These are phyloP conservation scores for Meleagris gallopavo DNA, from an alignment of 2,113 vertebrate genomes.

Conservation along the genomic window DNA sequence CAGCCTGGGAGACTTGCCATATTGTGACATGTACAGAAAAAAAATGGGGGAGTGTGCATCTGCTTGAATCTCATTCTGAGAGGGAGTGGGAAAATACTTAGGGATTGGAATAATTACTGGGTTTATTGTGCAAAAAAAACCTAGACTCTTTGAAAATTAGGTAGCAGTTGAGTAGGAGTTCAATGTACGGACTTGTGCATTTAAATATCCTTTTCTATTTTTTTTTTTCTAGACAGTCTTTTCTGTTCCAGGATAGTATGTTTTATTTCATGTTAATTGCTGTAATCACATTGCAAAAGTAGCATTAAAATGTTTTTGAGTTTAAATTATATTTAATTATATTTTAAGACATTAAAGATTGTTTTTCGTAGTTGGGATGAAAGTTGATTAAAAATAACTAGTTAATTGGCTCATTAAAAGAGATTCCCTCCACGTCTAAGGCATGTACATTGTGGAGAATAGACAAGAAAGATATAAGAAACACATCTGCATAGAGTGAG, in stretches of 20 bases:
- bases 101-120: background rate
- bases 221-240: background rate
- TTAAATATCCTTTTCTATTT: background rate
- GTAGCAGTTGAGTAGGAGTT: background rate
- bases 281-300: background rate
- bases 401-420: conserved; percentile 44
- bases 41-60: fast-evolving
- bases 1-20: background rate
- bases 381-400: background rate
- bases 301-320: background rate
- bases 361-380: background rate
- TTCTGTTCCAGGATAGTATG: background rate
- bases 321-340: background rate
- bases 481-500: background rate
- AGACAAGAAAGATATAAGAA: background rate
- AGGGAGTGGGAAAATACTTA: background rate
- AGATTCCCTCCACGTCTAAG: background rate
- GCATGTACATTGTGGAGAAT: background rate
- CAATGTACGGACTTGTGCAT: background rate
- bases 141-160: background rate
- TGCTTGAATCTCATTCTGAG: background rate
- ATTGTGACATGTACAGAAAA: too few species aligned
- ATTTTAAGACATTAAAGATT: background rate
- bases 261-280: background rate
- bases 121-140: background rate